Base-by-base conservation (phyloP, 2,888 invertebrate genomes). In the Proisotoma minuta region DNA sequence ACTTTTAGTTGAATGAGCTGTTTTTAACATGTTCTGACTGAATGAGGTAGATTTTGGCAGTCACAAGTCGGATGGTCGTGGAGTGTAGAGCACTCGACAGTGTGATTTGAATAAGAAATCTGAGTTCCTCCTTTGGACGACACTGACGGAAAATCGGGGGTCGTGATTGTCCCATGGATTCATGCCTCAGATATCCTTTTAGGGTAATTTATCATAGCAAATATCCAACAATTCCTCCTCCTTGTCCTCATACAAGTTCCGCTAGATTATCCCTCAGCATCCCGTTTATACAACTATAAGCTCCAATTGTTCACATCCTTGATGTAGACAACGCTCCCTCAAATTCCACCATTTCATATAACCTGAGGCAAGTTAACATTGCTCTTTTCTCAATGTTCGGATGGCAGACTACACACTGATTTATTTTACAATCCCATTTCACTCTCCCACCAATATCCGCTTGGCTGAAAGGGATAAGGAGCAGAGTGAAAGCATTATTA, bases 181-280 rank as follows among this genome's bases (percentile, higher is more conserved):
- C 56, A 51, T 61, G 51, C 56, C 61, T 61, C 43, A 28, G 15
- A n/a, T n/a, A n/a, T n/a, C n/a, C n/a, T 43, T 34, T 43, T 43
- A 23, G 56, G 49, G 57, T 51, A 61, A 61, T 61, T 61, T 61
- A 61, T 61, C 61, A 61, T 60, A 8, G n/a, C n/a, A n/a, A n/a
- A n/a, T n/a, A n/a, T n/a, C n/a, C n/a, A n/a, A n/a, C n/a, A n/a
- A n/a, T n/a, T 56, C 56, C 56, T 43, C 56, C 39, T 47, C 18
- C 27, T 54, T 54, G 54, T 56, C 40, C 43, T 26, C 23, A 43
- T n/a, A n/a, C 56, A 22, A 26, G 43, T 47, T 47, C 40, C 27
- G 27, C 43, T 56, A 43, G 43, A 56, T 40, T 43, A 56, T 56
- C 56, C 20, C 43, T 20, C 10, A 56, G 4, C 43, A 43, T 43